These are phyloP conservation scores for Ctenopoma kingsleyae DNA, from an alignment of 2,797 vertebrate genomes.

Conservation along the genomic window DNA sequence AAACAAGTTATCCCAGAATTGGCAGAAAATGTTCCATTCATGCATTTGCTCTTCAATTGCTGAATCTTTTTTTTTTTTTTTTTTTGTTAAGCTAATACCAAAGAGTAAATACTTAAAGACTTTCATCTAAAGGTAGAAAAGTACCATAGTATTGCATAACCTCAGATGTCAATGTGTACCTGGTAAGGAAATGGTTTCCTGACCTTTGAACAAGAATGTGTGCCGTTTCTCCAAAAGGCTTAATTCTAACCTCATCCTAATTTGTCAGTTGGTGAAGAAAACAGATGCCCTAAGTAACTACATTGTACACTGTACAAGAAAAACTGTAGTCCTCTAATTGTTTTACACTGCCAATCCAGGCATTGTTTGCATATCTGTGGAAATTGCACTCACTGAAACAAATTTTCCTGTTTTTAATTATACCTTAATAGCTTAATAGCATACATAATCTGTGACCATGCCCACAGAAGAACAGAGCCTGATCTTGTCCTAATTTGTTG, in stretches of 20 bases:
- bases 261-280: background rate
- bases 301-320: background rate
- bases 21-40: constrained; percentile 13
- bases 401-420: background rate
- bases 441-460: too few relatives aligned
- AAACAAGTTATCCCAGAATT: constrained; percentile 29
- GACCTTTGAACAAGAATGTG: constrained; percentile 6
- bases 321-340: background rate
- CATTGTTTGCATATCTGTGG: background rate
- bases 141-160: background rate
- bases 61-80: background rate
- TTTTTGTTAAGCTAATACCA: background rate
- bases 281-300: background rate
- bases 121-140: too few relatives aligned
- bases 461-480: background rate
- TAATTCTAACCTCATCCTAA: background rate
- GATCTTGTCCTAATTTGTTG: background rate
- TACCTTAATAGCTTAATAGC: background rate
- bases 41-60: constrained; percentile 7
- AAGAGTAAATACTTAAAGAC: background rate
- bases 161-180: constrained; percentile 48
- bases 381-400: constrained; percentile 16
- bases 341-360: background rate
- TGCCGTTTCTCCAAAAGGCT: background rate
- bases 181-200: constrained; percentile 2